Conservation (phyloP, 2,888 invertebrate species). For the Folsomia candida region DNA sequence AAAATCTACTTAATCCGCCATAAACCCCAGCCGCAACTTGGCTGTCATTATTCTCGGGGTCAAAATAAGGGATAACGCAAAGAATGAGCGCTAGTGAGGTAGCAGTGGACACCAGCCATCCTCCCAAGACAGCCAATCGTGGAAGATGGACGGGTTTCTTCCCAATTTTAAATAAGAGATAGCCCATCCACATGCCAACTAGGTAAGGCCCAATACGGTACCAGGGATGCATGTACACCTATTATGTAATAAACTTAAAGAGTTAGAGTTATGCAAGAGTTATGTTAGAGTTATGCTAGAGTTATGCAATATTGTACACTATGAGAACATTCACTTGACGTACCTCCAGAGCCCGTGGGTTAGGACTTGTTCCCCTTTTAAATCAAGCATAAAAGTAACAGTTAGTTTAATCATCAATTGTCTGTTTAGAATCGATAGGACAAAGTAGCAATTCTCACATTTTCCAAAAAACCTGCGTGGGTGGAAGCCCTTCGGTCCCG, state of each 20-base stretch:
- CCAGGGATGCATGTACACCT: conserved; percentile 28
- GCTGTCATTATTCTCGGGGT: conserved; percentile 14
- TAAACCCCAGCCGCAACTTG: conserved; percentile 32
- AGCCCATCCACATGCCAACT: conserved; percentile 32
- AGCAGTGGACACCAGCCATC: conserved; percentile 31
- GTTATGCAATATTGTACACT: neutral
- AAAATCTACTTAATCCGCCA: conserved; percentile 41
- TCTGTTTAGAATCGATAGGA: too few species aligned
- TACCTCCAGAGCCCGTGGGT: neutral
- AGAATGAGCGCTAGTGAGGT: conserved; percentile 26
- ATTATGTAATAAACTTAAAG: neutral
- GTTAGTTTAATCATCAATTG: too few species aligned
- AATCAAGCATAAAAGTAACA: neutral
- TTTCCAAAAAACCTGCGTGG: neutral
- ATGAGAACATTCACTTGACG: neutral
- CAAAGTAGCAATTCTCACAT: conserved; percentile 7
- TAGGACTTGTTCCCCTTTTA: neutral
- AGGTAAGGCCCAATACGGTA: conserved; percentile 27
- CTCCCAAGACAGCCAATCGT: neutral
- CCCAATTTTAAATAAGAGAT: conserved; percentile 20
- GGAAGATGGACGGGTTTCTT: conserved; percentile 8
- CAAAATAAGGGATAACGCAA: conserved; percentile 34
- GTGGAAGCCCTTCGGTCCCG: neutral
- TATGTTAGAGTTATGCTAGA: neutral
- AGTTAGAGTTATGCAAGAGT: neutral